Conservation (phyloP, 1,140 invertebrate genomes). For the Kradibia gibbosae region DNA sequence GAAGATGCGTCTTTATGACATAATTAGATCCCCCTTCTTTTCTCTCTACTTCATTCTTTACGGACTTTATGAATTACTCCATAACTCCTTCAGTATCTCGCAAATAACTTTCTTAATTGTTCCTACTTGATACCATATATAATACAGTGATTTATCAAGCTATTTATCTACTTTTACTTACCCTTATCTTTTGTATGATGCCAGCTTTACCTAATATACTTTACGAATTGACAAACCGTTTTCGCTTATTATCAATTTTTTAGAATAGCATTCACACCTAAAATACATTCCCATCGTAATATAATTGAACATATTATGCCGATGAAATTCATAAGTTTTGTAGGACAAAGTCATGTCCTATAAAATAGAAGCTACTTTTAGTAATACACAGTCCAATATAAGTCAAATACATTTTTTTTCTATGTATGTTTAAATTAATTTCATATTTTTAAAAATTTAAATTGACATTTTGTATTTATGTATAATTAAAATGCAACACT, state of each 20-base stretch:
- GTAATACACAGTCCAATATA: too few species aligned
- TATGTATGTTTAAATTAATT: too few species aligned
- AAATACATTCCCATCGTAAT: too few species aligned
- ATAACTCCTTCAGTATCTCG: constrained; percentile 52
- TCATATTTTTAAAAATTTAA: too few species aligned
- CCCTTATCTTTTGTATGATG: constrained; percentile 25
- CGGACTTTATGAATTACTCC: constrained; percentile 52
- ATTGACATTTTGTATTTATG: too few species aligned
- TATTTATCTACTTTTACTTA: constrained; percentile 33
- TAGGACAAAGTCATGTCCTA: too few species aligned
- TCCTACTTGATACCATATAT: constrained; percentile 49
- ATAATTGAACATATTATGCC: too few species aligned
- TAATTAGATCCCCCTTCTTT: constrained; percentile 46
- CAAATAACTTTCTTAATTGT: constrained; percentile 52
- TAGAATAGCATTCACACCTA: background rate
- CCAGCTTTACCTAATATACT: constrained; percentile 22
- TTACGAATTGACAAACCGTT: background rate
- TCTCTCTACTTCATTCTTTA: constrained; percentile 28
- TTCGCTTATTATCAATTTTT: background rate
- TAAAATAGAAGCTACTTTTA: too few species aligned
- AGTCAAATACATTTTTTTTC: too few species aligned
- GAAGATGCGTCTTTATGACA: constrained; percentile 44
- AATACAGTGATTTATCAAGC: constrained; percentile 51
- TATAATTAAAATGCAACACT: too few species aligned
- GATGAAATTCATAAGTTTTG: too few species aligned